Conservation (phyloP, 2,797 vertebrate genomes). For the Martes flavigula region DNA sequence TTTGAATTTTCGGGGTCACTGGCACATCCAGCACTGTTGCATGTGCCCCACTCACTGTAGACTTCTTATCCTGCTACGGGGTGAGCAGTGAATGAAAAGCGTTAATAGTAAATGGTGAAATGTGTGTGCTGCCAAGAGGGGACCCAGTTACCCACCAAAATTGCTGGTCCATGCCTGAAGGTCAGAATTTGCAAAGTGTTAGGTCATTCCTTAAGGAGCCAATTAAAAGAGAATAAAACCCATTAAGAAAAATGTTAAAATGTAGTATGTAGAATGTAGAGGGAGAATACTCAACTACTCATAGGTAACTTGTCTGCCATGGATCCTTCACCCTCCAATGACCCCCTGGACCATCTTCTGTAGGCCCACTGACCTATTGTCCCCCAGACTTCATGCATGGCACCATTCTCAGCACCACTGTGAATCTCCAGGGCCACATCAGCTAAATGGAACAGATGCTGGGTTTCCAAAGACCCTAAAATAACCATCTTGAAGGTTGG, state of each 20-base stretch:
- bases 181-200: neutral
- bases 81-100: neutral
- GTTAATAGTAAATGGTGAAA: too few relatives aligned
- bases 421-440: neutral
- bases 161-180: neutral
- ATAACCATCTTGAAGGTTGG: neutral
- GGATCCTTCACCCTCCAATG: neutral
- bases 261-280: neutral
- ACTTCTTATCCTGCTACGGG: rapidly evolving
- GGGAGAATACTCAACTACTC: neutral
- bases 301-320: neutral
- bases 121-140: too few relatives aligned
- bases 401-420: neutral
- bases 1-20: neutral
- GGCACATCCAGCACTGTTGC: neutral
- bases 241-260: neutral
- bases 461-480: neutral
- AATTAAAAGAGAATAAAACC: neutral
- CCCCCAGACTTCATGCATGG: neutral
- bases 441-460: neutral
- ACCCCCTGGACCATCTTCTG: neutral
- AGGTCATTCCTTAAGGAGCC: neutral
- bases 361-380: neutral
- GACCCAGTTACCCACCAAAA: neutral
- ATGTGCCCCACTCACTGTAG: too few relatives aligned